These are phyloP conservation scores for Maccullochella peelii DNA, from an alignment of 2,113 vertebrate species.

Conservation along the genomic window DNA sequence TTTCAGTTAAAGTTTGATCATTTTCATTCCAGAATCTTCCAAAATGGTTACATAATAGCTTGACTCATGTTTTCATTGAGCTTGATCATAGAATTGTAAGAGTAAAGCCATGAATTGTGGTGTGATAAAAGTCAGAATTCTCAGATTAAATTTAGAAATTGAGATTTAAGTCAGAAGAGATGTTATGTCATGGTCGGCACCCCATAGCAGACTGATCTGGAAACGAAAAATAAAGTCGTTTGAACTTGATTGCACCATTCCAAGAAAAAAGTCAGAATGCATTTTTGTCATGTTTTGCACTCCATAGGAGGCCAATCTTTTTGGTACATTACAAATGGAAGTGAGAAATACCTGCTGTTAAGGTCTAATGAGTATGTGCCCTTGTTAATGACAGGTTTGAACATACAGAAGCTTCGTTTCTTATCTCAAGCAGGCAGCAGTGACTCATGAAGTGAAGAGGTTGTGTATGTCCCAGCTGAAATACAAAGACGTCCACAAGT, in stretches of 20 bases:
- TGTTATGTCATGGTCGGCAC: neutral
- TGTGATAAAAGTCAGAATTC: too few relatives aligned
- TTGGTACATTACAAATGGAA: too few relatives aligned
- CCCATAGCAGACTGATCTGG: neutral
- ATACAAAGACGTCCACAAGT: slow-evolving; percentile 85
- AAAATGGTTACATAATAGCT: neutral
- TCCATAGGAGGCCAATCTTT: too few relatives aligned
- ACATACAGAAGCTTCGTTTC: slow-evolving; percentile 2
- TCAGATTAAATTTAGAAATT: too few relatives aligned
- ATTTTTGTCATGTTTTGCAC: too few relatives aligned
- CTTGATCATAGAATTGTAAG: too few relatives aligned
- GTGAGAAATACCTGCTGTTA: neutral
- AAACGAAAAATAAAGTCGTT: neutral
- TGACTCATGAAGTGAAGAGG: slow-evolving; percentile 88
- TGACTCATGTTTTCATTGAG: neutral
- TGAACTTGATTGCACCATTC: too few relatives aligned
- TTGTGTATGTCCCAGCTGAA: slow-evolving; percentile 91
- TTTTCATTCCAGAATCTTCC: neutral
- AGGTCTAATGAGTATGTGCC: neutral
- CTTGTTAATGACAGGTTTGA: neutral
- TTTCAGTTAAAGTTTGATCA: neutral
- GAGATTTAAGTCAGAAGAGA: neutral
- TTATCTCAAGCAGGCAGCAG: slow-evolving; percentile 81
- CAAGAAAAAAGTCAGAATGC: too few relatives aligned
- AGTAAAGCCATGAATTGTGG: too few relatives aligned